These are phyloP conservation scores for Thelaira solivaga DNA, from an alignment of 2,888 invertebrate genomes.

Conservation along the genomic window DNA sequence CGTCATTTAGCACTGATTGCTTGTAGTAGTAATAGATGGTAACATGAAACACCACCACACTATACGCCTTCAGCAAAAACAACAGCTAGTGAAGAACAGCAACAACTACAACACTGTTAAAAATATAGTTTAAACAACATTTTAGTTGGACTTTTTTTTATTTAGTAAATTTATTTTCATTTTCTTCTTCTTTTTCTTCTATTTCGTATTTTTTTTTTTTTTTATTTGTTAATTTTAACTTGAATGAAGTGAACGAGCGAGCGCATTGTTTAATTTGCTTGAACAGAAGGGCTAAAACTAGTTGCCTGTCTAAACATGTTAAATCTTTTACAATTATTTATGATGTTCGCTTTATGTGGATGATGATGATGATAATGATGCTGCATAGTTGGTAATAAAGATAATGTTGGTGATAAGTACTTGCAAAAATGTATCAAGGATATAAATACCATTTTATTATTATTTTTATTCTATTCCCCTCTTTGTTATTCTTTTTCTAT, in stretches of 20 bases:
- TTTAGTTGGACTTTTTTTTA: not conserved
- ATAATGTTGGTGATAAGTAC: not conserved
- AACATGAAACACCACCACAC: not conserved
- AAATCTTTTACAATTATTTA: constrained; percentile 25
- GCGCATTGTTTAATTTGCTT: constrained; percentile 36
- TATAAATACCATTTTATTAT: not conserved
- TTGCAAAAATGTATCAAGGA: constrained; percentile 10
- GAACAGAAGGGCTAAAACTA: constrained; percentile 6
- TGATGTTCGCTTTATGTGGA: not conserved
- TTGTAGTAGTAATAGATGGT: not conserved
- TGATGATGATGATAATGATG: not conserved
- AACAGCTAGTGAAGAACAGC: not conserved
- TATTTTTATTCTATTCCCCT: not conserved
- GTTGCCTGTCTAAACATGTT: constrained; percentile 17
- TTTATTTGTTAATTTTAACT: not conserved
- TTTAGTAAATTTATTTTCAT: not conserved
- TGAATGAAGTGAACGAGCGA: not conserved
- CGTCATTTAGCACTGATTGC: constrained; percentile 42
- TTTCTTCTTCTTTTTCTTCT: not conserved
- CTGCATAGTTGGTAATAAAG: not conserved
- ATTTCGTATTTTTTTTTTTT: not conserved
- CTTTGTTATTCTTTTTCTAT: not conserved
- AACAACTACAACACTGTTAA: too few species aligned
- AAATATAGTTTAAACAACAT: constrained; percentile 14
- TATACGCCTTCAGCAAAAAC: not conserved